Percentiles rank a stretch among this genome's conserved stretches.
Evolutionary conservation across 1,140 invertebrate species (phyloP).

Genomic region (Ostrea denselamellosa): DNA sequence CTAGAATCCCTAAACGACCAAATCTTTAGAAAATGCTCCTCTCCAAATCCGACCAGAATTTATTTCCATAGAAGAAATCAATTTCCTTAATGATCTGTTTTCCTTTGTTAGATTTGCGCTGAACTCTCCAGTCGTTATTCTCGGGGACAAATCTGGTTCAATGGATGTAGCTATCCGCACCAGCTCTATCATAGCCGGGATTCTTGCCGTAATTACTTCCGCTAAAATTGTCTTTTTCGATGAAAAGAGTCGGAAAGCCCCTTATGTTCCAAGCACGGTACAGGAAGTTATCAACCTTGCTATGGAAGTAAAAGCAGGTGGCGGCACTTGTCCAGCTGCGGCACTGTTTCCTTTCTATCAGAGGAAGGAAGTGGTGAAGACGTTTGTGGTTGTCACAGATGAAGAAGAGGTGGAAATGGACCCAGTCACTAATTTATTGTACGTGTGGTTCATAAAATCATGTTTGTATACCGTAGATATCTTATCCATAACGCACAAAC

Average conservation of each 20-base stretch:
- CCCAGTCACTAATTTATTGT: not conserved
- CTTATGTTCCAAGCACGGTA: slow-evolving; percentile 69
- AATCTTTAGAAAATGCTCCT: too few relatives aligned
- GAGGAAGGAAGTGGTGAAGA: slow-evolving; percentile 74
- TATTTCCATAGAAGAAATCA: too few relatives aligned
- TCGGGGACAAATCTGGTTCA: slow-evolving; percentile 75
- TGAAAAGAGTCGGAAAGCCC: slow-evolving; percentile 62
- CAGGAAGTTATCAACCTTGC: slow-evolving; percentile 72
- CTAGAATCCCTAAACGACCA: too few relatives aligned
- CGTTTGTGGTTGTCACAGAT: slow-evolving; percentile 77
- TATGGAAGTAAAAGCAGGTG: slow-evolving; percentile 66
- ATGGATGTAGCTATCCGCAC: slow-evolving; percentile 77
- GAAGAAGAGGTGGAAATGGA: slow-evolving; percentile 77
- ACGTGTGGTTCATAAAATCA: not conserved
- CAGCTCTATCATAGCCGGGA: slow-evolving; percentile 75
- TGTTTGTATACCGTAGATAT: too few relatives aligned
- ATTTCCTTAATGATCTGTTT: too few relatives aligned
- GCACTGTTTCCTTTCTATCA: slow-evolving; percentile 74
- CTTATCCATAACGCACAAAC: too few relatives aligned
- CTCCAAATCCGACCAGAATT: too few relatives aligned
- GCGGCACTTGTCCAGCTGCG: slow-evolving; percentile 73
- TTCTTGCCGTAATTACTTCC: slow-evolving; percentile 73
- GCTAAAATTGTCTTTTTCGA: slow-evolving; percentile 77
- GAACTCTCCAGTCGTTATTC: slow-evolving; percentile 74
- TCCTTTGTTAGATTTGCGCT: slow-evolving; percentile 66